These are phyloP conservation scores for Riparia riparia DNA, from an alignment of 2,113 vertebrate genomes.

Conservation along the genomic window DNA sequence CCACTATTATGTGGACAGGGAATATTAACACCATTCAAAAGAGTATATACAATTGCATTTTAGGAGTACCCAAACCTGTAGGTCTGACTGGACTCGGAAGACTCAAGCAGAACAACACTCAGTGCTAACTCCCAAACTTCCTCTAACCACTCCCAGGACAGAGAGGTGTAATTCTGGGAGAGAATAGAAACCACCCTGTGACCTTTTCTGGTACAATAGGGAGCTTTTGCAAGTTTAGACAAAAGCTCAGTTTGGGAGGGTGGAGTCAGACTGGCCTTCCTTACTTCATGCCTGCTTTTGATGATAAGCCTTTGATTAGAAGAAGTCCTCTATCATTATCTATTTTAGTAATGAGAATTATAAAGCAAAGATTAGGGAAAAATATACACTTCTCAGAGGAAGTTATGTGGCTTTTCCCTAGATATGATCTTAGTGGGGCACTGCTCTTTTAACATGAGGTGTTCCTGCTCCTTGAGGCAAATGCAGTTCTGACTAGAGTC, in stretches of 20 bases:
- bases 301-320: background rate
- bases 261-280: background rate
- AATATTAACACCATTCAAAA: background rate
- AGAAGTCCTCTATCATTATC: background rate
- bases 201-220: background rate
- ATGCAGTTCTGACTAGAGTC: background rate
- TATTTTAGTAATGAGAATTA: background rate
- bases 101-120: background rate
- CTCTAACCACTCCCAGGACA: background rate
- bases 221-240: background rate
- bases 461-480: background rate
- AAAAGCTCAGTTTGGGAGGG: background rate
- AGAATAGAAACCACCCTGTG: background rate
- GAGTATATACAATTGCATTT: background rate
- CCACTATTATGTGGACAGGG: background rate
- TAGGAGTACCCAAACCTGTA: background rate
- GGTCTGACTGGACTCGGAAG: background rate
- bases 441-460: background rate
- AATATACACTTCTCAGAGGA: background rate
- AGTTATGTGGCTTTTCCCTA: background rate
- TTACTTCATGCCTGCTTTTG: background rate
- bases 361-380: background rate
- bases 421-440: background rate
- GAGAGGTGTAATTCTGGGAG: background rate
- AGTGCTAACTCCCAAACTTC: background rate